Evolutionary conservation across 2,113 vertebrate genomes (phyloP).

Genomic region (Hippocampus zosterae): DNA sequence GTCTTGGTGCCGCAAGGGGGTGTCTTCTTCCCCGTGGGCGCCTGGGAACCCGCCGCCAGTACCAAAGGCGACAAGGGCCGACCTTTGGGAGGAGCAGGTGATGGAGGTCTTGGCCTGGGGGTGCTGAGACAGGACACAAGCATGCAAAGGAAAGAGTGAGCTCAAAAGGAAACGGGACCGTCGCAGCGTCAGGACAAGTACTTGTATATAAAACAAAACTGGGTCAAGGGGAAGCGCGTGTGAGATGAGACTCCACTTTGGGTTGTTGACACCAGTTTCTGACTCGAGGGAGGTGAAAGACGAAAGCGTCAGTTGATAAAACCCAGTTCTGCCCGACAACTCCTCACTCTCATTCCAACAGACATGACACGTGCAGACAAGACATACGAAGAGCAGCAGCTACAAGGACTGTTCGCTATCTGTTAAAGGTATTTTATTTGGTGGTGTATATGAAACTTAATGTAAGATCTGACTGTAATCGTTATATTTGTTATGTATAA

Average conservation of each 20-base stretch:
- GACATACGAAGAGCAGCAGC: no score
- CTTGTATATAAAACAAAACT: slow-evolving; percentile 11
- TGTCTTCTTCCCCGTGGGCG: slow-evolving; percentile 68
- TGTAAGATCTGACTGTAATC: no score
- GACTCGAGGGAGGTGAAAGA: slow-evolving; percentile 12
- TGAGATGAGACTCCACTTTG: slow-evolving; percentile 1
- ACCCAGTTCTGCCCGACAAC: slow-evolving; percentile 17
- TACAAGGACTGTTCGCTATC: no score
- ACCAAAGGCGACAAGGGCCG: slow-evolving; percentile 79
- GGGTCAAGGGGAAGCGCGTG: slow-evolving; percentile 32
- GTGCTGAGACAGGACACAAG: slow-evolving; percentile 50
- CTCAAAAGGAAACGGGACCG: not conserved
- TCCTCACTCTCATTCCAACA: not conserved
- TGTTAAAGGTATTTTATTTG: no score
- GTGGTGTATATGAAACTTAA: no score
- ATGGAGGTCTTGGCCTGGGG: slow-evolving; percentile 73
- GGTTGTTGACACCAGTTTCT: not conserved
- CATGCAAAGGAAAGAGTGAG: not conserved
- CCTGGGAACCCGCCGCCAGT: slow-evolving; percentile 67
- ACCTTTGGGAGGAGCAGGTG: slow-evolving; percentile 77
- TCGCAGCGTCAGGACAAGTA: not conserved
- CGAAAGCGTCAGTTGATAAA: slow-evolving; percentile 29
- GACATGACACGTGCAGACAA: not conserved
- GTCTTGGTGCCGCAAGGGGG: slow-evolving; percentile 73
- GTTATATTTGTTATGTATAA: no score